phyloP scores from a whole-genome alignment of 2,888 invertebrate species.

The Dorcus parallelipipedus region DNA sequence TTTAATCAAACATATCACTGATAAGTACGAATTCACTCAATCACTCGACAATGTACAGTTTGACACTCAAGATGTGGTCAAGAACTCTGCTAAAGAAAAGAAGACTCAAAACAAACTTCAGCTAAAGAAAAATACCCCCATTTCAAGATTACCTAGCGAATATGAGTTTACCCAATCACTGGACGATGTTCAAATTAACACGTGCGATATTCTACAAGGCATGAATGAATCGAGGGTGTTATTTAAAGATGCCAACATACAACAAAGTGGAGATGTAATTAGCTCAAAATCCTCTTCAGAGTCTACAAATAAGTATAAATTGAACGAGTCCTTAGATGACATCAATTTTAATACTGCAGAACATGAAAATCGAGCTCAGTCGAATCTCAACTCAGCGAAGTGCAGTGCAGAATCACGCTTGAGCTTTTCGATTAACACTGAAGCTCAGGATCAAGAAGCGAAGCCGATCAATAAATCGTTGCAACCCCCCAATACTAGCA shows the following conservation, averaged over 20 bases:
- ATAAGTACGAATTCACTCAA: conserved; percentile 16
- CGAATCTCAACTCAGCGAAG: too few relatives aligned
- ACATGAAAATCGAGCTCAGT: too few relatives aligned
- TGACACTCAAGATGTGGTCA: conserved; percentile 24
- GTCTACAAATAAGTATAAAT: too few relatives aligned
- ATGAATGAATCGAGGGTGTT: not conserved
- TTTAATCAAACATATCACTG: not conserved
- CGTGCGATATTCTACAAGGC: not conserved
- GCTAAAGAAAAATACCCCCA: not conserved
- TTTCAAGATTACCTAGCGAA: not conserved
- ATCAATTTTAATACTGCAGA: too few relatives aligned
- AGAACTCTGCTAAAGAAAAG: not conserved
- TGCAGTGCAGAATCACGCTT: too few relatives aligned
- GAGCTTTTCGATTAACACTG: too few relatives aligned
- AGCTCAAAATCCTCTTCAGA: too few relatives aligned
- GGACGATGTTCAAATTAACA: too few relatives aligned
- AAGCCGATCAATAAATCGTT: not conserved
- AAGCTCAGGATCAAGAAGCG: not conserved
- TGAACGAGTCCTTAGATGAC: too few relatives aligned
- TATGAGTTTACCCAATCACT: too few relatives aligned
- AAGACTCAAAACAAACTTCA: not conserved
- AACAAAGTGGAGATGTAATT: too few relatives aligned
- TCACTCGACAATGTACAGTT: conserved; percentile 24
- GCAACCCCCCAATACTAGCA: not conserved
- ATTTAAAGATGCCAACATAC: not conserved